Evolutionary conservation across 2,888 invertebrate species (phyloP), one percentile per base, ranked within the genome.

Genomic region (Troilus luridus): DNA sequence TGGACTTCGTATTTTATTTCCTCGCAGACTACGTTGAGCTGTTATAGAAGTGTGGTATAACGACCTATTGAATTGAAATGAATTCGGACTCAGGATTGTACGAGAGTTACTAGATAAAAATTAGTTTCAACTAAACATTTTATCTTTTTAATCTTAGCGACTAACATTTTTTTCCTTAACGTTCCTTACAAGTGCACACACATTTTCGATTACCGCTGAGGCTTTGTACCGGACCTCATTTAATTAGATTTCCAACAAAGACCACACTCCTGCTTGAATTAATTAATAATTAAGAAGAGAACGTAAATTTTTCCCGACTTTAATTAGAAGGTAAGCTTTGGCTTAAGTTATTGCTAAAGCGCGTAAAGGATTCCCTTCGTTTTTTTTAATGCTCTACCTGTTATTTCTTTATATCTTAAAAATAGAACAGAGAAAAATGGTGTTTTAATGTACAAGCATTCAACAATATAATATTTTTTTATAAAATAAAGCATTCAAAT

Each of bases 311-410:
- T 56, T 56, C 41, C 54, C 56, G n/a, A 85, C 56, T 58, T 56
- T 58, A 85, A n/a, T 58, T 85, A 85, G 56, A 85, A 54, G 85
- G 85, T 85, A 85, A 85, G 85, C 56, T 85, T 85, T 85, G n/a
- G 56, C 72, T 77, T 77, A 77, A 77, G 72, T 77, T 77, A 41
- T 41, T 77, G 72, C 27, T 14, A 7, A 14, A 72, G 72, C 72
- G 10, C 72, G 72, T 17, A 77, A 77, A 17, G 41, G 72, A 8
- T 24, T 41, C 17, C 24, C 9, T 27, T 14, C 10, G 27, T 27
- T 77, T 72, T 72, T 14, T 59, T 59, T 59, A 59, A 59, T 59
- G 59, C 59, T 10, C 59, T 59, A 6, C 12, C 10, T 12, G 14
- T 59, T 59, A 59, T 14, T 59, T 59, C 10, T 1, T 59, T 59